Evolutionary conservation across 1,140 invertebrate genomes (phyloP).

Genomic region (Aphis gossypii): DNA sequence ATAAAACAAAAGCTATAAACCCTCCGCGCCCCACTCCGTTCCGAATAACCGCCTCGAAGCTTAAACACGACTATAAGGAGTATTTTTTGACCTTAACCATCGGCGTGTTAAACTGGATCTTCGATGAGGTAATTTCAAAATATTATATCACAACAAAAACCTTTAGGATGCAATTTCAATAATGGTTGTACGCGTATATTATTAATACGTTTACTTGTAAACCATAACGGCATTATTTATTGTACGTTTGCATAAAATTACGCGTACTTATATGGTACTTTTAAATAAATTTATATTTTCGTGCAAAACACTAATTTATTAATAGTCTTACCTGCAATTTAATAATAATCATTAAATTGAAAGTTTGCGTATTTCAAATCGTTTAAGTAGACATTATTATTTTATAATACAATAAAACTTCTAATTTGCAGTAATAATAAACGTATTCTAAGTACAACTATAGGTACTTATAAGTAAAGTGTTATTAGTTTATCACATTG

Average conservation of each 20-base stretch:
- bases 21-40: neutral
- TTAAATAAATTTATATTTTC: neutral
- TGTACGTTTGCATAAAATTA: neutral
- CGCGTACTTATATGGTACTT: neutral
- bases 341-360: neutral
- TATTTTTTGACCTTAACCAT: conserved; percentile 34
- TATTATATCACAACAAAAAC: neutral
- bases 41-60: conserved; percentile 14
- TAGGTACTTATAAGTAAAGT: too few species aligned
- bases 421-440: neutral
- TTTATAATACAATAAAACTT: neutral
- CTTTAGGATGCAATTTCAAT: neutral
- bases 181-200: neutral
- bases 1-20: conserved; percentile 58
- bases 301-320: neutral
- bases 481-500: too few species aligned
- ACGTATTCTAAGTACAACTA: neutral
- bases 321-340: neutral
- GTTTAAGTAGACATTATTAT: neutral
- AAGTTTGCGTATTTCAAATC: neutral
- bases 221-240: neutral
- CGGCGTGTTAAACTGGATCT: conserved; percentile 35
- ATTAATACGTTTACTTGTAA: neutral
- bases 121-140: conserved; percentile 3
- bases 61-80: neutral